Base-by-base conservation (phyloP, 2,113 vertebrate species). In the Otocyon megalotis region DNA sequence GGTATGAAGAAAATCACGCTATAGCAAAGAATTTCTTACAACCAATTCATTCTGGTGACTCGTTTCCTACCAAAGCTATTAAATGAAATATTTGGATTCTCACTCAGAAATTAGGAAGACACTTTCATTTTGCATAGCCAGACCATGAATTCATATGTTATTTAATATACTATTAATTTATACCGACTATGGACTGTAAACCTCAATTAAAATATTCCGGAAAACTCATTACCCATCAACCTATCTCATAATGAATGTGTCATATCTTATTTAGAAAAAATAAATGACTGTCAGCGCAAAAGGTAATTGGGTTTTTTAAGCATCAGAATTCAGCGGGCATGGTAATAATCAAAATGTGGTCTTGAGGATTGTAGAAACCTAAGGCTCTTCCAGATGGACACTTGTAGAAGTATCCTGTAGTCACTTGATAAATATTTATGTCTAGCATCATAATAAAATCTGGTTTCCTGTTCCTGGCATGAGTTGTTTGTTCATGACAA, bases 131-230 rank as follows among this genome's bases (percentile, higher is more conserved):
- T 76, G 85, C 2, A 15, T 14, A 84, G 88, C 37, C 13, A 88
- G 3, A 30, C 5, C 58, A 86, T 48, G 95, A 56, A 89, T 35
- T 17, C 5, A 84, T 43, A 72, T 80, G 19, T 69, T 7, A 83
- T 93, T 97, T 93, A 96, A 93, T 89, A 88, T 96, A 94, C 83
- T 65, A 65, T 94, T 96, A 95, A 96, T 97, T 86, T 77, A 96
- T 86, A 91, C 28, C 16, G 74, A 96, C 69, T 92, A 67, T 58
- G 53, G 71, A 92, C 77, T 82, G 93, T 86, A 69, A 43, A 88
- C 85, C 56, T 96, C 93, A 83, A 80, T 96, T 97, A 97, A 98
- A 98, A 95, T 97, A 95, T 43, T 72, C 82, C 88, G 93, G 88
- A 95, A 90, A 96, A 97, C 63, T 95, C 79, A 81, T 84, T 65